Evolutionary conservation across 2,113 vertebrate genomes (phyloP).

Genomic region (Planiliza haematocheilus): DNA sequence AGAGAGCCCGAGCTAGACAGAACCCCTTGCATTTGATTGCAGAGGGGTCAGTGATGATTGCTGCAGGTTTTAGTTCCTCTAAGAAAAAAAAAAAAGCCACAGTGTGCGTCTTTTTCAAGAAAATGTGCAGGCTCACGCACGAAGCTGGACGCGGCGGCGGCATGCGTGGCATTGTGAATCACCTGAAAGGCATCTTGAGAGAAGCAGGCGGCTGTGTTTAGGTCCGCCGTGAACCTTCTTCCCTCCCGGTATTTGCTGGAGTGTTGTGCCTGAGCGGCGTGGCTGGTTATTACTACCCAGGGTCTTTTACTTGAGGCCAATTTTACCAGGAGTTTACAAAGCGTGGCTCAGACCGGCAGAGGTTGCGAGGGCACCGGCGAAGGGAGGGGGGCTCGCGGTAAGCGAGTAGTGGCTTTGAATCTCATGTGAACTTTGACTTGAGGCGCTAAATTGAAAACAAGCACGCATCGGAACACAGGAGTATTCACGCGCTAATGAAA

Average conservation of each 20-base stretch:
- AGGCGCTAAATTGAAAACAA: constrained; percentile 8
- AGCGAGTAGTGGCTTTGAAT: constrained; percentile 18
- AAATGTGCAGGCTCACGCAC: not conserved
- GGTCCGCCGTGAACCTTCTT: constrained; percentile 27
- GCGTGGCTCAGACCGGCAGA: constrained; percentile 8
- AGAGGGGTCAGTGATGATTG: constrained; percentile 59
- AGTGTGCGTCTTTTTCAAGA: not conserved
- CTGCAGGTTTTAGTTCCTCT: constrained; percentile 41
- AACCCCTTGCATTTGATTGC: constrained; percentile 52
- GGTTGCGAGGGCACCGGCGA: constrained; percentile 3
- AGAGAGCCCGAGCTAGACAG: constrained; percentile 10
- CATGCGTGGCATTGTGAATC: constrained; percentile 4
- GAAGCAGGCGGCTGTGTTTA: constrained; percentile 28
- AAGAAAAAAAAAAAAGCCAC: constrained; percentile 40
- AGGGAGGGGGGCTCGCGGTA: not conserved
- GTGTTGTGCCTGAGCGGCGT: constrained; percentile 29
- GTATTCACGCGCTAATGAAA: not conserved
- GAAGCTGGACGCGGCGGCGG: not conserved
- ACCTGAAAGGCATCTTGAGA: constrained; percentile 7
- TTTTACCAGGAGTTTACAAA: constrained; percentile 33
- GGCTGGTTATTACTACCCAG: constrained; percentile 36
- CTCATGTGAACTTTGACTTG: constrained; percentile 1
- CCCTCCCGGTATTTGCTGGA: constrained; percentile 9
- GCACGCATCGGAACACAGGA: not conserved
- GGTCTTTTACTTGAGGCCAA: constrained; percentile 28